phyloP scores from a whole-genome alignment of 1,140 invertebrate species.

The Anoplophora glabripennis region DNA sequence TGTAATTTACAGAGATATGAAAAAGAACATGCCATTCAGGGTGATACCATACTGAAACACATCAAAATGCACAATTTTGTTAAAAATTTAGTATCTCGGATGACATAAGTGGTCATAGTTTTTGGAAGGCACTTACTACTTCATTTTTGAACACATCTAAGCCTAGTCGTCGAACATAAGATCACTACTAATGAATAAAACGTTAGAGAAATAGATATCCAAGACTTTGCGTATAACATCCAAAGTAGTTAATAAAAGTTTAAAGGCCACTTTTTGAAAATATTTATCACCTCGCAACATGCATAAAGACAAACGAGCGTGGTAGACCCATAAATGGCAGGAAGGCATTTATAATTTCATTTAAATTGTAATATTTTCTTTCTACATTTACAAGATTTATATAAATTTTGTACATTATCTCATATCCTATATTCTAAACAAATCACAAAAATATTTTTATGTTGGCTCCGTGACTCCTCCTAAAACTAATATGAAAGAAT shows the following conservation, averaged over 20 bases:
- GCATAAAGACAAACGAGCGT: conserved; percentile 40
- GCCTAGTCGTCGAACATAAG: conserved; percentile 44
- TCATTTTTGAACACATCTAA: conserved; percentile 50
- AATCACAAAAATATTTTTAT: conserved; percentile 50
- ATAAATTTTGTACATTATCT: conserved; percentile 52
- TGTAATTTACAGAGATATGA: conserved; percentile 48
- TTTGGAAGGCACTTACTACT: conserved; percentile 52
- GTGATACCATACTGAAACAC: conserved; percentile 44
- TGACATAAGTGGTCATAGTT: conserved; percentile 49
- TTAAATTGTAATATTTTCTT: conserved; percentile 43
- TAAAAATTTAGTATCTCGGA: conserved; percentile 45
- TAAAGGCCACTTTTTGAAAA: conserved; percentile 46
- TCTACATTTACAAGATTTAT: conserved; percentile 49
- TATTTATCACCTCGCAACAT: conserved; percentile 39
- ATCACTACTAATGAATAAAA: conserved; percentile 20
- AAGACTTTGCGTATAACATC: conserved; percentile 26
- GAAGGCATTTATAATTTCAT: conserved; percentile 49
- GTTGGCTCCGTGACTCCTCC: conserved; percentile 39
- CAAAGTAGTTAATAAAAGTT: conserved; percentile 27
- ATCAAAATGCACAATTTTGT: conserved; percentile 46
- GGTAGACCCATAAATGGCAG: conserved; percentile 48
- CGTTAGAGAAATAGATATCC: conserved; percentile 25
- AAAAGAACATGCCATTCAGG: conserved; percentile 49
- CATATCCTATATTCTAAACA: conserved; percentile 46
- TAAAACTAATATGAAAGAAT: conserved; percentile 30